Percentiles rank a stretch among this genome's conserved stretches.
phyloP scores from a whole-genome alignment of 64 coral and sea anemone species.

The Catalaphyllia jardinei region DNA sequence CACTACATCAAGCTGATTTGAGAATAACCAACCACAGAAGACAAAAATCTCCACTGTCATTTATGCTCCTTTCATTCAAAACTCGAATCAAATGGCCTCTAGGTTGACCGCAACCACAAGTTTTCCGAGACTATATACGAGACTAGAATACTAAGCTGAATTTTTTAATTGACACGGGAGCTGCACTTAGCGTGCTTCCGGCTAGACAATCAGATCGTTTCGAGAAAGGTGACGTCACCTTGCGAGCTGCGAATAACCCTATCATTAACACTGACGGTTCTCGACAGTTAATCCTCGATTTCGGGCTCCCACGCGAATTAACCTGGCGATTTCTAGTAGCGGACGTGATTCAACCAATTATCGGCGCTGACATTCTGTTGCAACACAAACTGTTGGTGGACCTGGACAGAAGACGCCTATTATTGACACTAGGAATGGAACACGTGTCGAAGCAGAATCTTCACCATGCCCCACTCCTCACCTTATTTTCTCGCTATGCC shows the following conservation, averaged over 20 bases:
- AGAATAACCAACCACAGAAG: too few relatives aligned
- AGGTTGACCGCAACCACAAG: too few relatives aligned
- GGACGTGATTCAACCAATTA: slow-evolving; percentile 23
- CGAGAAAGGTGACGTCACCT: background rate
- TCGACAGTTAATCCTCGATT: slow-evolving; percentile 28
- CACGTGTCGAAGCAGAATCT: background rate
- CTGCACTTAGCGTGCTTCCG: too few relatives aligned
- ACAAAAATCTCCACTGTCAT: too few relatives aligned
- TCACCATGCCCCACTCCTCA: slow-evolving; percentile 5
- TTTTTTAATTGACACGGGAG: too few relatives aligned
- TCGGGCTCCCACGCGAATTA: slow-evolving; percentile 46
- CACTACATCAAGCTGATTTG: too few relatives aligned
- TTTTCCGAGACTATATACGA: too few relatives aligned
- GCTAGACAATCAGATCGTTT: background rate
- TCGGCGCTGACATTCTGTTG: slow-evolving; percentile 26
- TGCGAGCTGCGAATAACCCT: background rate
- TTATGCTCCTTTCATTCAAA: too few relatives aligned
- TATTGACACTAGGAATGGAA: slow-evolving; percentile 45
- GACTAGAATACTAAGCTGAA: too few relatives aligned
- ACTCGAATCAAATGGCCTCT: too few relatives aligned
- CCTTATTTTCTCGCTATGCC: slow-evolving; percentile 10
- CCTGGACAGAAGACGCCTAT: slow-evolving; percentile 24
- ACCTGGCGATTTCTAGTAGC: slow-evolving; percentile 46
- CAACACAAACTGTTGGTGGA: slow-evolving; percentile 62
- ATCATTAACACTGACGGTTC: slow-evolving; percentile 20